Evolutionary conservation across 1,140 invertebrate species (phyloP).

Genomic region (Drosophila sechellia): DNA sequence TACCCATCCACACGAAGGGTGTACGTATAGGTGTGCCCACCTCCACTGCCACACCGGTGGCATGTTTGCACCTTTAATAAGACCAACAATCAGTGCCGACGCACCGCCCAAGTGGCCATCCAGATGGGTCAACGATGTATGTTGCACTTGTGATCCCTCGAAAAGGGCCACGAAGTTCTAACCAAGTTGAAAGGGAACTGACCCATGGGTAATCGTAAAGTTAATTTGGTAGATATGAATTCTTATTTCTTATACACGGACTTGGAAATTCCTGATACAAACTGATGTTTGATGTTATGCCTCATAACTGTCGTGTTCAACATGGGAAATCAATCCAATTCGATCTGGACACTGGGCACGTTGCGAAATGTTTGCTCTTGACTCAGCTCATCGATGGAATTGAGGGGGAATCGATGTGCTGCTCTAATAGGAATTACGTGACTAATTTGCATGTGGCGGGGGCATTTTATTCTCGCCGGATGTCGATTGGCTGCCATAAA

Average conservation of each 20-base stretch:
- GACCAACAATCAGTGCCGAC: constrained; percentile 76
- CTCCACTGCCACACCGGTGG: constrained; percentile 65
- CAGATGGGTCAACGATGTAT: constrained; percentile 24
- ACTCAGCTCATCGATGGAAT: constrained; percentile 48
- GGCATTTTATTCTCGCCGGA: constrained; percentile 48
- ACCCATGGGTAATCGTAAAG: neutral
- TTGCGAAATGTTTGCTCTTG: constrained; percentile 43
- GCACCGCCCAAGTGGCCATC: constrained; percentile 36
- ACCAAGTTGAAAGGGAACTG: neutral
- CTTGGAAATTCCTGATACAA: too few species aligned
- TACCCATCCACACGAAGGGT: neutral
- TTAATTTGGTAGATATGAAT: too few species aligned
- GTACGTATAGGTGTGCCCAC: neutral
- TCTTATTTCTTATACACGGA: neutral
- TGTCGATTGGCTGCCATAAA: constrained; percentile 54
- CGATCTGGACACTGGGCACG: constrained; percentile 35
- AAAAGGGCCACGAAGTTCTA: constrained; percentile 10
- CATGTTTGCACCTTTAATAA: constrained; percentile 84
- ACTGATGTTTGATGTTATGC: neutral
- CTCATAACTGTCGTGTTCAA: constrained; percentile 2
- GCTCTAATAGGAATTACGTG: constrained; percentile 74
- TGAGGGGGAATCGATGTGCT: constrained; percentile 43
- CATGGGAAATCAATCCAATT: constrained; percentile 21
- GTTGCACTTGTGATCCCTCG: constrained; percentile 39
- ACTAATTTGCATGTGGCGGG: constrained; percentile 61